These are phyloP conservation scores for Belonocnema kinseyi DNA, from an alignment of 1,140 invertebrate genomes.

Conservation along the genomic window DNA sequence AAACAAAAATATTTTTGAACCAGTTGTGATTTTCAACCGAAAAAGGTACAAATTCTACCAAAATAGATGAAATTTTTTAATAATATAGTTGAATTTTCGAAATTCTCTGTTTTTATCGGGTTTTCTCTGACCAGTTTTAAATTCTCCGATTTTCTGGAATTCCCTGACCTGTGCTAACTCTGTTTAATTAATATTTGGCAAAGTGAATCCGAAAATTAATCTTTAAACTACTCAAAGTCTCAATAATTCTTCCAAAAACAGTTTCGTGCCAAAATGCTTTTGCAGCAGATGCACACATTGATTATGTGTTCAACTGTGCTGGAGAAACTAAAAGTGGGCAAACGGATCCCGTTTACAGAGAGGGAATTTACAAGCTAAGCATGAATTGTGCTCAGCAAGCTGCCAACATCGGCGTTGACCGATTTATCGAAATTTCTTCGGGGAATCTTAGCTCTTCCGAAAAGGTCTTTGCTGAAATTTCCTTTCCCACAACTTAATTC, in stretches of 20 bases:
- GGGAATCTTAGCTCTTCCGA: constrained; percentile 88
- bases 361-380: constrained; percentile 91
- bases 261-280: constrained; percentile 88
- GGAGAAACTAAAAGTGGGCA: constrained; percentile 92
- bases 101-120: too few relatives aligned
- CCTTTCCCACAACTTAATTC: constrained; percentile 18
- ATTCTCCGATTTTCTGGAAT: too few relatives aligned
- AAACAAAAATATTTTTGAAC: too few relatives aligned
- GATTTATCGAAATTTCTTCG: constrained; percentile 90
- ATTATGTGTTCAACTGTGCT: constrained; percentile 91
- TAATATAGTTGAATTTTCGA: too few relatives aligned
- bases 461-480: constrained; percentile 78
- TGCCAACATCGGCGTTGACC: constrained; percentile 80
- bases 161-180: too few relatives aligned
- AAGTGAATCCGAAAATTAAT: too few relatives aligned
- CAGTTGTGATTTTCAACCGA: too few relatives aligned
- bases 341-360: constrained; percentile 91
- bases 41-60: too few relatives aligned
- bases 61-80: too few relatives aligned
- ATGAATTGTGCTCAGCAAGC: constrained; percentile 88
- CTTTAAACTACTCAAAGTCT: constrained; percentile 24
- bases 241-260: constrained; percentile 62
- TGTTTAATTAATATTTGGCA: too few relatives aligned
- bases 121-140: too few relatives aligned
- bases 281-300: constrained; percentile 79